A percentile compares a stretch with the other conserved stretches of the same genome.
Evolutionary conservation across 2,888 invertebrate genomes (phyloP).

Genomic region (Alentia gelatinosa): DNA sequence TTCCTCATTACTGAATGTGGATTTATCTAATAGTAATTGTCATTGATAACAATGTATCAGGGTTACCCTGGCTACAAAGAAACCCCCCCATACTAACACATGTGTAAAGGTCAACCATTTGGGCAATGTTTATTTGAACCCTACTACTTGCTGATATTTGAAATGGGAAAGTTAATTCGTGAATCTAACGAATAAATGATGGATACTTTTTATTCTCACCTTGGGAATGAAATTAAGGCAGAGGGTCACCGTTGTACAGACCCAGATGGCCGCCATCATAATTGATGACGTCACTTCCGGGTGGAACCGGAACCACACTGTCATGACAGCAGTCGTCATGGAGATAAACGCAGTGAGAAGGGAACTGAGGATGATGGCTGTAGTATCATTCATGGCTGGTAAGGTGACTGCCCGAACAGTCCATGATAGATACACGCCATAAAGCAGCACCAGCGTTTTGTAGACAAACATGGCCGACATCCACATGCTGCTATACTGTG

Average conservation of each 20-base stretch:
- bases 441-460: constrained; percentile 68
- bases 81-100: no score
- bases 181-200: no score
- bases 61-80: no score
- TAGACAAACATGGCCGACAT: constrained; percentile 67
- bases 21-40: no score
- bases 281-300: constrained; percentile 68
- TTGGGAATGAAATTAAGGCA: constrained; percentile 71
- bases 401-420: constrained; percentile 70
- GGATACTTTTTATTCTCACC: no score
- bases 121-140: no score
- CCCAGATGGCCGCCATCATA: constrained; percentile 65
- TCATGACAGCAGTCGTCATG: constrained; percentile 64
- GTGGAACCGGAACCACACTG: constrained; percentile 60
- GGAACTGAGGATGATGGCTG: constrained; percentile 66
- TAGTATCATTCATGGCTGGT: constrained; percentile 72
- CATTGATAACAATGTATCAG: no score
- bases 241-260: constrained; percentile 66
- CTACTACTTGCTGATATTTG: no score
- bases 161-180: no score
- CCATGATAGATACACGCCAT: constrained; percentile 73
- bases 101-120: no score
- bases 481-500: constrained; percentile 67
- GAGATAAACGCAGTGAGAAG: constrained; percentile 64
- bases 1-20: no score